Evolutionary conservation across 1,140 invertebrate genomes (phyloP).

Genomic region (Magallana angulata): DNA sequence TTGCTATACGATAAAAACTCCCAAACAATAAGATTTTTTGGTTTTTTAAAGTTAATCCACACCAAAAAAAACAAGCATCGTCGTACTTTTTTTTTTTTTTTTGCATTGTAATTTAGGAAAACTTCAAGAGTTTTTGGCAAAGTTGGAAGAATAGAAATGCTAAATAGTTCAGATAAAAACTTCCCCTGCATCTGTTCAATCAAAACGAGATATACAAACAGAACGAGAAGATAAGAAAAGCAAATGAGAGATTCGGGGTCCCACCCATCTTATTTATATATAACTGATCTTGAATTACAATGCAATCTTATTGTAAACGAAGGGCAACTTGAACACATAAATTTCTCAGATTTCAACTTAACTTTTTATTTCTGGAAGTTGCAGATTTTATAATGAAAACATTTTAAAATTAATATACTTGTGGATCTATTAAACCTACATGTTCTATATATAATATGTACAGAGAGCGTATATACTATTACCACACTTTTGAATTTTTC

Average conservation of each 20-base stretch:
- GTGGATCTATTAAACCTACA: too few relatives aligned
- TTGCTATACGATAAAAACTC: too few relatives aligned
- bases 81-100: background rate
- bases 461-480: too few relatives aligned
- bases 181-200: conserved; percentile 10
- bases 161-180: conserved; percentile 15
- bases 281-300: background rate
- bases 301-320: conserved; percentile 7
- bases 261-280: conserved; percentile 36
- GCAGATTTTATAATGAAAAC: too few relatives aligned
- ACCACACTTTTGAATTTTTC: too few relatives aligned
- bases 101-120: background rate
- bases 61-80: background rate
- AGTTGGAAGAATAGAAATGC: background rate
- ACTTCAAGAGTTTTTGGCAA: conserved; percentile 15
- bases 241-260: background rate
- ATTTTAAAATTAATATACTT: too few relatives aligned
- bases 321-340: background rate
- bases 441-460: too few relatives aligned
- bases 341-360: too few relatives aligned
- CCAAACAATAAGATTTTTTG: too few relatives aligned
- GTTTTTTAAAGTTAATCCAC: background rate
- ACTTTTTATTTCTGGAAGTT: too few relatives aligned
- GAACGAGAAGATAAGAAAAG: background rate
- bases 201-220: conserved; percentile 29